These are phyloP conservation scores for Cyanoramphus novaezelandiae DNA, from an alignment of 2,113 vertebrate genomes.

Conservation along the genomic window DNA sequence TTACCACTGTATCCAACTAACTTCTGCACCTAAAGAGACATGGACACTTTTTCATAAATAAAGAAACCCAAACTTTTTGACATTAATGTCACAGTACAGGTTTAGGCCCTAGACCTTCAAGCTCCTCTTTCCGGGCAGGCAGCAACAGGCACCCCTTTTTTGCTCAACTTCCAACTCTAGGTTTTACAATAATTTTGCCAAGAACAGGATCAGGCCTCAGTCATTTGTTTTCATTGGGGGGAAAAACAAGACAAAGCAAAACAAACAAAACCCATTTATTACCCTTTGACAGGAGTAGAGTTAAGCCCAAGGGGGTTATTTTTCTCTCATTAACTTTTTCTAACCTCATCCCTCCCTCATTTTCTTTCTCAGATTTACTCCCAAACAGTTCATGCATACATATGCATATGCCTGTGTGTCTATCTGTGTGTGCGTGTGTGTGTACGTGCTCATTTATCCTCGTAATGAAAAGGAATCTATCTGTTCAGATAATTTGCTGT, in stretches of 20 bases:
- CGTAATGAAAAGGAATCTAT: conserved; percentile 33
- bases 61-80: conserved; percentile 23
- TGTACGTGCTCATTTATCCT: background rate
- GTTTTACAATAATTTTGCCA: background rate
- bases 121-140: background rate
- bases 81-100: background rate
- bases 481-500: conserved; percentile 50
- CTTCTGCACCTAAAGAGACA: conserved; percentile 38
- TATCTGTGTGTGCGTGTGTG: background rate
- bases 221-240: background rate
- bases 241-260: conserved; percentile 47
- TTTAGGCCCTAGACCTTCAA: background rate
- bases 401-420: background rate
- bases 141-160: background rate
- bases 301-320: conserved; percentile 18
- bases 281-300: background rate
- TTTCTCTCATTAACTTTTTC: conserved; percentile 50
- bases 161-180: background rate
- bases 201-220: conserved; percentile 4
- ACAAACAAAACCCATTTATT: conserved; percentile 55
- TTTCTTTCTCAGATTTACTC: conserved; percentile 17
- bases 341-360: conserved; percentile 18
- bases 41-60: background rate
- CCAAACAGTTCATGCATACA: background rate
- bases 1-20: conserved; percentile 10